Percentiles rank a stretch among this genome's conserved stretches.
Evolutionary conservation across 30 jellyfish, hydroid and myxozoan species (phyloP).

Genomic region (Aurelia coerulea): DNA sequence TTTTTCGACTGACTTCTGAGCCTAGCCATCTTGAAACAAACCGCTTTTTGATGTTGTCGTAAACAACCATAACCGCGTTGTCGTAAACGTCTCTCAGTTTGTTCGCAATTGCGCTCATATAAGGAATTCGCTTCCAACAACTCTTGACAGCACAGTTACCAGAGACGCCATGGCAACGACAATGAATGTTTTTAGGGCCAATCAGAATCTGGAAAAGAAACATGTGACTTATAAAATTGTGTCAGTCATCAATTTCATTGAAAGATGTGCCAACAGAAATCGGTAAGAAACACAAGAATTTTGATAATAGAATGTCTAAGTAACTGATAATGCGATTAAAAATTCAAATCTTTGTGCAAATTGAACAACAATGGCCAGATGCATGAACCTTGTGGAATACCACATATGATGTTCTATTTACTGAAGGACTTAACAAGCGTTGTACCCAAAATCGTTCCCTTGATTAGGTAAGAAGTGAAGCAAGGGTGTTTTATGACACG

Average conservation of each 20-base stretch:
- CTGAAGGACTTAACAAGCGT: too few relatives aligned
- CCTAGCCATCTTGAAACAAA: conserved; percentile 74
- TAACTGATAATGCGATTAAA: too few relatives aligned
- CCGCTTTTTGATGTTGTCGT: conserved; percentile 37
- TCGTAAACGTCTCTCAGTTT: conserved; percentile 61
- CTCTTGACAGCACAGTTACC: conserved; percentile 81
- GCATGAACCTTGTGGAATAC: too few relatives aligned
- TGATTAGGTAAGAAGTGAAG: too few relatives aligned
- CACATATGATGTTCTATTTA: too few relatives aligned
- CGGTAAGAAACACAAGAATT: too few relatives aligned
- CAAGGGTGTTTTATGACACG: too few relatives aligned
- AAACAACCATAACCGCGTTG: conserved; percentile 63
- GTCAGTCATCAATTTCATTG: not conserved
- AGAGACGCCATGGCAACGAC: conserved; percentile 92
- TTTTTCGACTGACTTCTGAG: conserved; percentile 6
- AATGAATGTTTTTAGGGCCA: conserved; percentile 65
- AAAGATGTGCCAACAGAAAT: too few relatives aligned
- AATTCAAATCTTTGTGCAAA: too few relatives aligned
- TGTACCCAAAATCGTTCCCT: too few relatives aligned
- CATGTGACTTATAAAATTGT: not conserved
- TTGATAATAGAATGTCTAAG: too few relatives aligned
- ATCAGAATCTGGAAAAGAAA: conserved; percentile 27
- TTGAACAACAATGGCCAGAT: too few relatives aligned
- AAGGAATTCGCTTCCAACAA: conserved; percentile 82
- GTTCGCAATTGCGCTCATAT: conserved; percentile 34